Conservation (phyloP, 1,140 invertebrate genomes). For the Drosophila azteca region DNA sequence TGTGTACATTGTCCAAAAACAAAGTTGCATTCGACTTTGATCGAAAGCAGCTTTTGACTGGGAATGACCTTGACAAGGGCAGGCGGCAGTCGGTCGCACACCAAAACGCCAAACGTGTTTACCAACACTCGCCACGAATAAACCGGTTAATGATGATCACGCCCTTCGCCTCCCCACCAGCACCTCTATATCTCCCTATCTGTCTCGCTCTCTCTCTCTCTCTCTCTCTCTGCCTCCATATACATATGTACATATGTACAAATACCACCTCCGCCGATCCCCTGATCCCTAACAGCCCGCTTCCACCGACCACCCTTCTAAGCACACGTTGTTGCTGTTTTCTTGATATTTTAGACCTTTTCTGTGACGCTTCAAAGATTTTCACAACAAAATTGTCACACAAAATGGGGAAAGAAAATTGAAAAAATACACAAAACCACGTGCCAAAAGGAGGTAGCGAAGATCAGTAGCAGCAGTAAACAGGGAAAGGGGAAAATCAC, state of each 20-base stretch:
- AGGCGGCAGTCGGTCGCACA: conserved; percentile 24
- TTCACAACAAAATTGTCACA: conserved; percentile 17
- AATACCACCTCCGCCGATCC: not conserved
- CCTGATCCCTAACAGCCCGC: not conserved
- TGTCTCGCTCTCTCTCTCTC: not conserved
- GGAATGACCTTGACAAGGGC: conserved; percentile 76
- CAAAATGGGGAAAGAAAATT: not conserved
- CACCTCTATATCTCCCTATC: not conserved
- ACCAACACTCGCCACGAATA: conserved; percentile 42
- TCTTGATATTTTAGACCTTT: conserved; percentile 49
- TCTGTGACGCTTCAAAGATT: conserved; percentile 72
- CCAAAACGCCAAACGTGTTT: conserved; percentile 59
- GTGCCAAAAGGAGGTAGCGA: conserved; percentile 4
- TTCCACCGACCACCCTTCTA: not conserved
- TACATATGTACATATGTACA: not conserved
- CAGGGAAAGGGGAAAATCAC: conserved; percentile 5
- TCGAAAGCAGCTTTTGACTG: conserved; percentile 36
- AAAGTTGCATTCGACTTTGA: conserved; percentile 26
- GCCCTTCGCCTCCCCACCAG: conserved; percentile 9
- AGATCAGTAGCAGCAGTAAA: not conserved
- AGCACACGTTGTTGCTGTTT: too few relatives aligned
- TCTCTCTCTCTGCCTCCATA: too few relatives aligned
- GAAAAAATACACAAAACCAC: not conserved
- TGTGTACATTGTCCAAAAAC: conserved; percentile 27
- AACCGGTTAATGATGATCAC: conserved; percentile 51